Base-by-base conservation (phyloP, 2,888 invertebrate genomes). In the Pinctada fucata region DNA sequence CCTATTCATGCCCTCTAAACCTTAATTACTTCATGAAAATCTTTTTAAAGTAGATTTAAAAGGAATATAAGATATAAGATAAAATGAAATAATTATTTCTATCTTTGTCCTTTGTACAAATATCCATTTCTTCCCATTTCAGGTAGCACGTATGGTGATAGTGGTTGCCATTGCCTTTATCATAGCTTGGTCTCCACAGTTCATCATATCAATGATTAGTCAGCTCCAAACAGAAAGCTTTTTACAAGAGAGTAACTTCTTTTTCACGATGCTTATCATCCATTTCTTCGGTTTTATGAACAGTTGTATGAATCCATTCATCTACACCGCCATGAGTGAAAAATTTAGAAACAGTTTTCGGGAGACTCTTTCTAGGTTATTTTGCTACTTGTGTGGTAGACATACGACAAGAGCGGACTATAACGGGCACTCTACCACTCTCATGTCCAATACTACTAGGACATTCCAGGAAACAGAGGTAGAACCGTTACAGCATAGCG, bases 61-160 rank as follows among this genome's bases (percentile, higher is more conserved):
- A 31, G 31, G 31, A 31, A 31, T 31, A 31, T 31, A 31, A 31
- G 31, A 31, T 31, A 31, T 31, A 31, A 31, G 31, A 31, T 31
- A 31, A 31, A 31, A 31, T 31, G 31, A 31, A 31, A 31, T 31
- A 31, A 31, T 31, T 31, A 31, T 31, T 31, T 31, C 31, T 31
- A 31, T 31, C 31, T 31, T 31, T 31, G 31, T 31, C 31, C 31
- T 31, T 31, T 31, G 31, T 31, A 31, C 31, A 31, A 31, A 31
- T 31, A 31, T 31, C 31, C 31, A 31, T 31, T 31, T 31, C 31
- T 31, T 31, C 31, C 31, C 31, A 31, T 82, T 87, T n/a, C 84
- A 93, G 93, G 93, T 93, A 5, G 93, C 93, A 3, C 90, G 92
- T 80, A 93, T 93, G 93, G 92, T 93, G 10, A 87, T 93, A 66